These are phyloP conservation scores for Micronisus gabar DNA, from an alignment of 2,113 vertebrate species.

Conservation along the genomic window DNA sequence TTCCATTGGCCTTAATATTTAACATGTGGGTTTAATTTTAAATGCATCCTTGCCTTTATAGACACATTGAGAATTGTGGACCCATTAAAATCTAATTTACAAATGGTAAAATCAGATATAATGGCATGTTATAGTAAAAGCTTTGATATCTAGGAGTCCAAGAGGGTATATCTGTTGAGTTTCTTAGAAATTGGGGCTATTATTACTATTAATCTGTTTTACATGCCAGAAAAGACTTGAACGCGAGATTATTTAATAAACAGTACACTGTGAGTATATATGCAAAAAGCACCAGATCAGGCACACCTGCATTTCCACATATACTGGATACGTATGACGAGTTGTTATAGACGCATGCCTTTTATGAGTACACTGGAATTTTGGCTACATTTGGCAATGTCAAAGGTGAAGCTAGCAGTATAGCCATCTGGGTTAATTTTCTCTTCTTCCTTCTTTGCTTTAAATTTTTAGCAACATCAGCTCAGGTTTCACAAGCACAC, in stretches of 20 bases:
- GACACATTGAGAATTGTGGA: conserved; percentile 3
- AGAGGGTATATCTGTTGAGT: background rate
- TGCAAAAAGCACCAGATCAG: background rate
- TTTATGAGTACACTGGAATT: background rate
- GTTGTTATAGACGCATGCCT: background rate
- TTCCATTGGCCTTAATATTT: conserved; percentile 19
- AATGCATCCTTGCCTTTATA: conserved; percentile 47
- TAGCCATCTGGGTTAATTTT: conserved; percentile 14
- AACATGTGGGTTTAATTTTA: conserved; percentile 46
- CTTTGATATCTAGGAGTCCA: background rate
- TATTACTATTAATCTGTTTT: background rate
- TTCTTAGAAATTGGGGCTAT: background rate
- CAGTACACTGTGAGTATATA: background rate
- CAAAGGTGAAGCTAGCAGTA: background rate
- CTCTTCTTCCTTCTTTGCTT: background rate
- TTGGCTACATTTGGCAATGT: background rate
- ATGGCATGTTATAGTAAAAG: conserved; percentile 16
- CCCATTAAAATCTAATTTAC: conserved; percentile 49
- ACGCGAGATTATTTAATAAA: background rate
- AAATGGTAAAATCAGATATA: conserved; percentile 46
- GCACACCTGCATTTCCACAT: background rate
- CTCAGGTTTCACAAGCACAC: background rate
- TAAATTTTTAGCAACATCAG: background rate
- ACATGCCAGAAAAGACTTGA: background rate
- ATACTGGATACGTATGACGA: background rate